Evolutionary conservation across 2,113 vertebrate species (phyloP), one percentile per base, ranked within the genome.

Genomic region (Boulengeromyrus knoepffleri): DNA sequence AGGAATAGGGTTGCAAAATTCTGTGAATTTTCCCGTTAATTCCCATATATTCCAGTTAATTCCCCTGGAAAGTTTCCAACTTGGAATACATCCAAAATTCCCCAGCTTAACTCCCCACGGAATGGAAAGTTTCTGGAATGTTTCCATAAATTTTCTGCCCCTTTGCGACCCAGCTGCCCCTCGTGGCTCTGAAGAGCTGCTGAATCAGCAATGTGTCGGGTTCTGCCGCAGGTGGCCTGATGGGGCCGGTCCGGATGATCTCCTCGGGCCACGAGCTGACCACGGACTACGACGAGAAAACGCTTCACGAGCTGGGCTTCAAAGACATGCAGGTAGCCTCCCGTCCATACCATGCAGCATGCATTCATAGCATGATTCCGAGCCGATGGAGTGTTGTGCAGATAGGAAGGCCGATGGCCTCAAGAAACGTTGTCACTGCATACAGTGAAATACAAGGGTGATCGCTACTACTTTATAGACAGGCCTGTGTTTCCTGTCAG

Each of bases 231-330:
- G 99, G 98, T 56, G 98, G 98, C 90, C 95, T 99, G 89, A 99
- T 99, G 98, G 99, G 99, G 91, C 99, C 98, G 0, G 98, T 99
- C 50, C 95, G 98, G 89, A 99, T 99, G 98, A 99, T 99, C 94
- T 99, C 99, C 80, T 99, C 99, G 24, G 98, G 98, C 56, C 99
- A 99, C 53, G 99, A 99, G 46, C 96, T 99, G 90, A 99, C 98
- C 92, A 99, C 98, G 0, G 99, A 99, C 94, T 99, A 99, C 39
- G 99, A 99, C 92, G 98, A 99, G 93, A 99, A 99, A 92, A 99
- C 99, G 0, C 98, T 99, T 80, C 98, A 99, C 52, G 98, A 99
- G 90, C 93, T 99, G 92, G 99, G 99, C 27, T 99, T 99, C 94
- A 99, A 99, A 93, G 98, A 99, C 94, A 99, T 99, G 99, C 99